Base-by-base conservation (phyloP, 2,888 invertebrate species). In the Heterodera filipjevi region DNA sequence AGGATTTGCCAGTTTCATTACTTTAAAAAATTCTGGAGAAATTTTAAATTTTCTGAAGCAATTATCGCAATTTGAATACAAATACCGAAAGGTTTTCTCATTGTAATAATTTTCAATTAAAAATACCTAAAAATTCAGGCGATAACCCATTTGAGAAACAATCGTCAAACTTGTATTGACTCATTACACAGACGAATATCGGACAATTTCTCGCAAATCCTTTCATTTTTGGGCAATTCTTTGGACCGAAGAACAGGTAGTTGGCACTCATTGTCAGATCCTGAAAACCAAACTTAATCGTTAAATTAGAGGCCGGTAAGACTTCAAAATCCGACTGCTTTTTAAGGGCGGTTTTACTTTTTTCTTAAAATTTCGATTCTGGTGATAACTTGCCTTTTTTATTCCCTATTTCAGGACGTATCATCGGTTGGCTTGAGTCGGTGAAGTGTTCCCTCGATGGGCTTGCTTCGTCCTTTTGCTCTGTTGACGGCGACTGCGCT, bases 31-130 rank as follows among this genome's bases (percentile, higher is more conserved):
- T 59, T 27, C 59, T 59, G 59, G 10, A 1, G 59, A 59, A n/a
- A 82, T 95, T 66, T 93, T 96, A 84, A 93, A 93, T 86, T 90
- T 96, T 70, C 91, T 98, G 32, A 92, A 96, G 73, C 94, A 94
- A 89, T 94, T 95, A 73, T 94, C 95, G 35, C 94, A 96, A 90
- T 92, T 97, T 86, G 98, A 98, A 90, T 91, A 95, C 81, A 93
- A 93, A 89, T 93, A 96, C 0, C 93, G 94, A 89, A 95, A 95
- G 87, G 93, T 94, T 85, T 92, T 94, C 30, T 49, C 49, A 49
- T 16, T 49, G 16, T 16, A 49, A 49, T 49, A 0, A 49, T 19
- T 49, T 49, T 49, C 16, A 3, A 49, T 16, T 14, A 14, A 49
- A 22, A 59, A n/a, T n/a, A n/a, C n/a, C n/a, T n/a, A n/a, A 2